These are phyloP conservation scores for Cotesia chilonis DNA, from an alignment of 1,140 invertebrate species.

Conservation along the genomic window DNA sequence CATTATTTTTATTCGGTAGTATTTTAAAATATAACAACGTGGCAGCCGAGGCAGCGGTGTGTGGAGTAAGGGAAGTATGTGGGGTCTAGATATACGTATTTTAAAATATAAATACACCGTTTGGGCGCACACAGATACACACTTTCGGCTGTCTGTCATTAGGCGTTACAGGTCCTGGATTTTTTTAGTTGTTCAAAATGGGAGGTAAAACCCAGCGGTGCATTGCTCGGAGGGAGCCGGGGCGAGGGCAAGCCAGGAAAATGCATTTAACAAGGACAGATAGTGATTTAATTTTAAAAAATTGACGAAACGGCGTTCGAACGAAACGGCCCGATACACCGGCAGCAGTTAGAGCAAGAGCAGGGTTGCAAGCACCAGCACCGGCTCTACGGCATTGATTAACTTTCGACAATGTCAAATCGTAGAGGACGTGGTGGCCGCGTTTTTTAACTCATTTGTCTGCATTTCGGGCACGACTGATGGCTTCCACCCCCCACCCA, in stretches of 20 bases:
- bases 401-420: conserved; percentile 68
- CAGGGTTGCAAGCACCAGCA: conserved; percentile 17
- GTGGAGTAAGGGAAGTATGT: no score
- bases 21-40: no score
- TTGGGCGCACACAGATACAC: conserved; percentile 53
- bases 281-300: conserved; percentile 68
- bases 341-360: conserved; percentile 17
- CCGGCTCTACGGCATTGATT: conserved; percentile 61
- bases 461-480: conserved; percentile 38
- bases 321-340: conserved; percentile 25
- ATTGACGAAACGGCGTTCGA: conserved; percentile 62
- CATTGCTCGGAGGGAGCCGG: conserved; percentile 33
- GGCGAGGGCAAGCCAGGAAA: conserved; percentile 49
- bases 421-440: conserved; percentile 49
- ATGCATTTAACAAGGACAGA: conserved; percentile 67
- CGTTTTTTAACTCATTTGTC: conserved; percentile 61
- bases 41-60: not conserved
- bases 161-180: conserved; percentile 52
- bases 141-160: conserved; percentile 65
- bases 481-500: conserved; percentile 33
- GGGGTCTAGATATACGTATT: not conserved
- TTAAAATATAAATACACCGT: not conserved
- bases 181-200: conserved; percentile 28
- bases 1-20: no score
- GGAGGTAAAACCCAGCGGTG: conserved; percentile 36